Evolutionary conservation across 1,140 invertebrate species (phyloP).

Genomic region (Orchesella cincta): DNA sequence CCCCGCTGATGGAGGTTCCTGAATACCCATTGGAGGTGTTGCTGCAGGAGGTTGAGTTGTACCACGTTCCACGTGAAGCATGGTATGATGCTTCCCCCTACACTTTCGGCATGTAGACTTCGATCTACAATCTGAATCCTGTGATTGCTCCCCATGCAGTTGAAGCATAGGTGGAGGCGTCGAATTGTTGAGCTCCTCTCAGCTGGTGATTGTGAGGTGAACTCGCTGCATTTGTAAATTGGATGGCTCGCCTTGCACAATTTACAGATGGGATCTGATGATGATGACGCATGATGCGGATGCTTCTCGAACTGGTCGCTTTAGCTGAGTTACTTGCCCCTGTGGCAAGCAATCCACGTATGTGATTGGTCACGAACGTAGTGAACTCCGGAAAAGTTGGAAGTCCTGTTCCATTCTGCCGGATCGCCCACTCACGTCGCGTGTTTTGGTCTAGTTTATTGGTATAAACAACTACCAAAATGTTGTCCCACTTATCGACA

Average conservation of each 20-base stretch:
- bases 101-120: background rate
- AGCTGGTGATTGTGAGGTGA: background rate
- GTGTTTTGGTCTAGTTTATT: background rate
- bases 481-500: background rate
- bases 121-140: background rate
- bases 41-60: background rate
- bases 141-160: background rate
- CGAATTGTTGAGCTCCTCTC: background rate
- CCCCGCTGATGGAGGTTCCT: background rate
- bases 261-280: background rate
- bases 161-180: background rate
- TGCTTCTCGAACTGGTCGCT: background rate
- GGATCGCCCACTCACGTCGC: background rate
- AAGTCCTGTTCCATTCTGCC: background rate
- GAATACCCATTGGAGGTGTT: background rate
- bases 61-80: background rate
- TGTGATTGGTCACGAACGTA: background rate
- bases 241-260: background rate
- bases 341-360: background rate
- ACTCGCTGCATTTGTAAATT: background rate
- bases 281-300: background rate
- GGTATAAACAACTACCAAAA: background rate
- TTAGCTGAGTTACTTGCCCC: background rate
- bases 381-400: background rate
- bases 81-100: background rate